Conservation (phyloP, 1,140 invertebrate species). For the Bemisia tabaci region DNA sequence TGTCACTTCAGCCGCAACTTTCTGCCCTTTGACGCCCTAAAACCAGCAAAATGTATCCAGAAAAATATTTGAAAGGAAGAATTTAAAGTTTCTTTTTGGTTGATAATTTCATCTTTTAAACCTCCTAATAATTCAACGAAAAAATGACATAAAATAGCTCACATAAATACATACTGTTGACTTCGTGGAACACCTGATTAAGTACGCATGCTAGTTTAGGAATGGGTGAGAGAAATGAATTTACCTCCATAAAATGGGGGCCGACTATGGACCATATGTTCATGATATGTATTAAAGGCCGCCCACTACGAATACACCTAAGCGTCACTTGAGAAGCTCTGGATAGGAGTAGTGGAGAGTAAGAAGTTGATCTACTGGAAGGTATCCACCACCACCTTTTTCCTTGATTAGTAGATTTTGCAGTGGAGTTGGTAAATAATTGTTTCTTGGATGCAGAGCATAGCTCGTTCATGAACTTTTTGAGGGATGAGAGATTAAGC, state of each 20-base stretch:
- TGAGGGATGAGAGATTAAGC: constrained; percentile 69
- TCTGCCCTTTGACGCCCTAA: no score
- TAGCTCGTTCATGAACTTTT: constrained; percentile 62
- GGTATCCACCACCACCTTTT: constrained; percentile 13
- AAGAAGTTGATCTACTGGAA: constrained; percentile 10
- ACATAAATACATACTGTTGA: no score
- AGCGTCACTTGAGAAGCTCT: constrained; percentile 75
- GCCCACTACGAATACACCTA: constrained; percentile 67
- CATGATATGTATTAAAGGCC: constrained; percentile 80
- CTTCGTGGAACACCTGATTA: no score
- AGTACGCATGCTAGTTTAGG: no score
- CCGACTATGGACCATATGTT: constrained; percentile 75
- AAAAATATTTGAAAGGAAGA: neutral
- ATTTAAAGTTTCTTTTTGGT: neutral
- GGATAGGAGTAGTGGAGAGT: constrained; percentile 40
- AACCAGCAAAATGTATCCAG: neutral
- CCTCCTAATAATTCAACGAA: no score
- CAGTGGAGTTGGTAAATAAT: constrained; percentile 35
- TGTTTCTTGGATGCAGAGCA: constrained; percentile 70
- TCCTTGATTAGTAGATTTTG: constrained; percentile 12
- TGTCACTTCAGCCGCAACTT: no score
- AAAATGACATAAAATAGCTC: no score
- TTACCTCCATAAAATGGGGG: constrained; percentile 79
- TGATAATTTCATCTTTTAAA: no score
- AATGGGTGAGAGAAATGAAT: no score